Conservation (phyloP, 2,888 invertebrate genomes). For the Himalopsyche anomala region DNA sequence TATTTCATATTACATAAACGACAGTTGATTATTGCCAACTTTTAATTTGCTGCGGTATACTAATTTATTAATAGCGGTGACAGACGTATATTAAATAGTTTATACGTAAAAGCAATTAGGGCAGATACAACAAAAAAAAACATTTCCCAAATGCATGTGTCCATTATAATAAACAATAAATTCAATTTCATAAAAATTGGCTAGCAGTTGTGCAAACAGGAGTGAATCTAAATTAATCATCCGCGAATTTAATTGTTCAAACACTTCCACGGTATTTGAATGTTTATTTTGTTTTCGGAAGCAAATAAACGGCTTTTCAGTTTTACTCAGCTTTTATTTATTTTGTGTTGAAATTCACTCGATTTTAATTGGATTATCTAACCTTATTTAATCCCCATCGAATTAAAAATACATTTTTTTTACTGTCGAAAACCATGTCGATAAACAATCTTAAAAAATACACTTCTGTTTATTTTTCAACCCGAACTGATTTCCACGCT, state of each 20-base stretch:
- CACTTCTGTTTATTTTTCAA: too few species aligned
- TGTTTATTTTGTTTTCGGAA: constrained; percentile 53
- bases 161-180: not conserved
- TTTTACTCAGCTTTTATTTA: constrained; percentile 37
- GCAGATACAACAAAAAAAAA: not conserved
- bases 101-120: not conserved
- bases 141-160: not conserved
- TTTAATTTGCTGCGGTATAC: too few species aligned
- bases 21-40: too few species aligned
- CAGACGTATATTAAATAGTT: not conserved
- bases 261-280: constrained; percentile 44
- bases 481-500: too few species aligned
- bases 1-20: too few species aligned
- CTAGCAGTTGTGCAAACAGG: constrained; percentile 46
- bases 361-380: constrained; percentile 59
- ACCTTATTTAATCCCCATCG: constrained; percentile 48
- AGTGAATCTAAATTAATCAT: constrained; percentile 51
- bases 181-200: constrained; percentile 20
- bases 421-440: not conserved
- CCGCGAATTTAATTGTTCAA: constrained; percentile 52
- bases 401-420: constrained; percentile 45
- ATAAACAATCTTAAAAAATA: too few species aligned
- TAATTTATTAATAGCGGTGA: not conserved
- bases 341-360: constrained; percentile 45
- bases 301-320: constrained; percentile 50